Base-by-base conservation (phyloP, 2,797 vertebrate species). In the Thamnophis elegans region DNA sequence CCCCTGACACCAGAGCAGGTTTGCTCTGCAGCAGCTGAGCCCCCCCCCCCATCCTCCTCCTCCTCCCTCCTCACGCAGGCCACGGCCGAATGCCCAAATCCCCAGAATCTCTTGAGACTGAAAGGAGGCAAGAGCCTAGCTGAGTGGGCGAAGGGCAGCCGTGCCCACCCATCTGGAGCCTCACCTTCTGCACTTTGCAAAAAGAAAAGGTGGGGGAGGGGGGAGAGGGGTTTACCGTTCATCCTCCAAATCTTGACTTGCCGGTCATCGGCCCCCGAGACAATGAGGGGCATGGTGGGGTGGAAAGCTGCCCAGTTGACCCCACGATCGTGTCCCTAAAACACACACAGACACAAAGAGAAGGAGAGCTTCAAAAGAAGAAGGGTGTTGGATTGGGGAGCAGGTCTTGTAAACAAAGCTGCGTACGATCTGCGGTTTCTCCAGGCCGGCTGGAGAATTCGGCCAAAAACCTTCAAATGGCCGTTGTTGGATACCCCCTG, bases 221-320 rank as follows among this genome's bases (percentile, higher is more conserved):
- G 59, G 5, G 42, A 25, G 28, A 22, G 0, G 82, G 54, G 60
- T 97, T 97, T 91, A 98, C 98, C 98, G 0, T 98, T 99, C 99
- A 99, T 99, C 92, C 99, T 97, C 99, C 99, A 99, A 97, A 99
- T 99, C 97, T 99, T 99, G 94, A 99, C 99, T 94, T 99, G 99
- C 13, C 99, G 97, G 91, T 99, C 99, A 2, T 99, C 99, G 0
- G 99, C 99, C 68, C 99, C 99, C 0, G 99, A 99, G 13, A 99
- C 99, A 0, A 99, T 99, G 8, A 99, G 98, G 0, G 99, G 99
- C 99, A 99, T 99, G 10, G 97, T 99, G 93, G 99, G 99, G 91
- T 99, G 99, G 96, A 99, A 99, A 11, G 99, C 99, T 0, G 99
- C 99, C 99, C 99, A 99, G 97, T 99, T 99, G 54, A 99, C 99